phyloP scores from a whole-genome alignment of 30 jellyfish, hydroid and myxozoan species.

The Aurelia coerulea region DNA sequence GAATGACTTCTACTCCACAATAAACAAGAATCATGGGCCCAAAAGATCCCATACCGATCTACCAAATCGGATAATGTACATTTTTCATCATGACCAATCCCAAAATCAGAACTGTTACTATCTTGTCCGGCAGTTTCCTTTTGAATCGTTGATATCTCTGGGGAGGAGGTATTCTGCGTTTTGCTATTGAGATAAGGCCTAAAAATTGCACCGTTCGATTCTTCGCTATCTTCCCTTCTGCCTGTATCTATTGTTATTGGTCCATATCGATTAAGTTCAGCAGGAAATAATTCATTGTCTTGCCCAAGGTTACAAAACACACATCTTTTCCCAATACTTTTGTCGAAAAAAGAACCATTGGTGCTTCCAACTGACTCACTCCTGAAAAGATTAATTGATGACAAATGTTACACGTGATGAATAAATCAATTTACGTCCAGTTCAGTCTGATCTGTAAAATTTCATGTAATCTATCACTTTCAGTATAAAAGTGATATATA shows the following conservation, averaged over 20 bases:
- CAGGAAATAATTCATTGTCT: slow-evolving; percentile 61
- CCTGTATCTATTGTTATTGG: slow-evolving; percentile 58
- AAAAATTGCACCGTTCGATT: slow-evolving; percentile 73
- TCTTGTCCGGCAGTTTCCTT: slow-evolving; percentile 25
- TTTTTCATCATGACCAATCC: slow-evolving; percentile 60
- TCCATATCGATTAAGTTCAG: slow-evolving; percentile 74
- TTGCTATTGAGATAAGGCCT: slow-evolving; percentile 76
- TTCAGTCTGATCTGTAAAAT: too few species aligned
- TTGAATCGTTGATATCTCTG: slow-evolving; percentile 42
- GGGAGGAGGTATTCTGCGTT: slow-evolving; percentile 6
- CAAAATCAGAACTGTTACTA: slow-evolving; percentile 33
- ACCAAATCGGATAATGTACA: slow-evolving; percentile 51
- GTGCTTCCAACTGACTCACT: slow-evolving; percentile 51
- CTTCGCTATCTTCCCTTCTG: slow-evolving; percentile 19
- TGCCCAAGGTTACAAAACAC: slow-evolving; percentile 79
- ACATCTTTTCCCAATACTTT: slow-evolving; percentile 61
- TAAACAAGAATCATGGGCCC: slow-evolving; percentile 92
- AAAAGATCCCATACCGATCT: slow-evolving; percentile 68
- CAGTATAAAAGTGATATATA: too few species aligned
- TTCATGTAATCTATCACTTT: too few species aligned
- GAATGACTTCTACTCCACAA: slow-evolving; percentile 74
- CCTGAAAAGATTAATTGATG: slow-evolving; percentile 4
- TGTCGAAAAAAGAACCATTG: background rate
- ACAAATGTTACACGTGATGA: background rate
- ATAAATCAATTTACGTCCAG: background rate